phyloP scores from a whole-genome alignment of 2,113 vertebrate genomes.

The Eidolon helvum region DNA sequence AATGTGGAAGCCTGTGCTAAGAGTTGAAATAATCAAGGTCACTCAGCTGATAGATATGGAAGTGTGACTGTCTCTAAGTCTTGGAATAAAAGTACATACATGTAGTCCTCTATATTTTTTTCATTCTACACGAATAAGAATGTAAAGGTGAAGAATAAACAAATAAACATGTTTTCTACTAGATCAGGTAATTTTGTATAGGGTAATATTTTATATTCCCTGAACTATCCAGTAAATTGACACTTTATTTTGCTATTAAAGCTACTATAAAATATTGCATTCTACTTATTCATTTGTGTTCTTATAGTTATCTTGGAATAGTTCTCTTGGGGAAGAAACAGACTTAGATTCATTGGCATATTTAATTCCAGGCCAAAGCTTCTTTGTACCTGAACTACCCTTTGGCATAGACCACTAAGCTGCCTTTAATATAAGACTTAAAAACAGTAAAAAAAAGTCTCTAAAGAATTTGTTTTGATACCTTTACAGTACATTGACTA shows the following conservation, averaged over 20 bases:
- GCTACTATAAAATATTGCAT: neutral
- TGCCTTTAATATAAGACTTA: neutral
- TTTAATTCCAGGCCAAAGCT: neutral
- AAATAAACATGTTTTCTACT: neutral
- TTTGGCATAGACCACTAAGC: neutral
- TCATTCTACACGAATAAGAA: neutral
- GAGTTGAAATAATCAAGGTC: neutral
- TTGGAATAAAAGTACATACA: neutral
- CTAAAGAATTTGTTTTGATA: neutral
- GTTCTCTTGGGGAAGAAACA: neutral
- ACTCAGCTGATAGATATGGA: neutral
- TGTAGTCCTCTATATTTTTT: neutral
- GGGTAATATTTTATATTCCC: neutral
- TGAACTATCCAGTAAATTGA: neutral
- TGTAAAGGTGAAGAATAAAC: neutral
- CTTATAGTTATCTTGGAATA: neutral
- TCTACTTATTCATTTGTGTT: neutral
- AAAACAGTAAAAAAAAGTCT: neutral
- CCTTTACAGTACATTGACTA: neutral
- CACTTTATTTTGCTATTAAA: conserved; percentile 10
- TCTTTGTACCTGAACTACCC: neutral
- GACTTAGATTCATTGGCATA: neutral
- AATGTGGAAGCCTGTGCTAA: neutral
- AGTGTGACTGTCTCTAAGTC: neutral
- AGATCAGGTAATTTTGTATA: neutral